These are phyloP conservation scores for Scaeva pyrastri DNA, from an alignment of 2,888 invertebrate species.

Conservation along the genomic window DNA sequence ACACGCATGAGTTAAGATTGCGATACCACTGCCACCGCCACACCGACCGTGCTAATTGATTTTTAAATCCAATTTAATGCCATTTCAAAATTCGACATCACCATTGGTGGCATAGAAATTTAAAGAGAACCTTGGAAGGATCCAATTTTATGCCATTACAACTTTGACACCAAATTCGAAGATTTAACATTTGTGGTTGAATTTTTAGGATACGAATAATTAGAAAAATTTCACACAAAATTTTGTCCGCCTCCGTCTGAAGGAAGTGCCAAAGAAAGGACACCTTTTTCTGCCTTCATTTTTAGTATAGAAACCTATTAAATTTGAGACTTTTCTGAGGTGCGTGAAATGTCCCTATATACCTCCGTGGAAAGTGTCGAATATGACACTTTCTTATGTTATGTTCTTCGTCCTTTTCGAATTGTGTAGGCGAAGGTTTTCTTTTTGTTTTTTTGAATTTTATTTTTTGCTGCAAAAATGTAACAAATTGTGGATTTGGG, in stretches of 20 bases:
- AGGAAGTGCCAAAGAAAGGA: slow-evolving; percentile 70
- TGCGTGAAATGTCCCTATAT: slow-evolving; percentile 60
- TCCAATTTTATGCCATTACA: slow-evolving; percentile 65
- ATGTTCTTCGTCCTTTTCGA: slow-evolving; percentile 1
- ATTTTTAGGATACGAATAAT: slow-evolving; percentile 60
- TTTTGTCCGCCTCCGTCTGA: slow-evolving; percentile 42
- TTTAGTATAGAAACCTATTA: slow-evolving; percentile 52
- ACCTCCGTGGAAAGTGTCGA: slow-evolving; percentile 61
- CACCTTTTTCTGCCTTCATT: slow-evolving; percentile 50
- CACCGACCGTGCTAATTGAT: slow-evolving; percentile 61
- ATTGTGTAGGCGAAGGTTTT: slow-evolving; percentile 50
- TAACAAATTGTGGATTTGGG: slow-evolving; percentile 60
- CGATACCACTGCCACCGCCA: slow-evolving; percentile 56
- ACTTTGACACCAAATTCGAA: not conserved
- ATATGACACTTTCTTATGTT: slow-evolving; percentile 67
- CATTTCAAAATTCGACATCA: slow-evolving; percentile 27
- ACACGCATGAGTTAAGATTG: slow-evolving; percentile 35
- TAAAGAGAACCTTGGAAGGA: not conserved
- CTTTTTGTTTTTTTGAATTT: slow-evolving; percentile 1
- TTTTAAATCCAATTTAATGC: slow-evolving; percentile 69
- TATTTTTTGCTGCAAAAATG: slow-evolving; percentile 43
- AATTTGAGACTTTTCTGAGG: slow-evolving; percentile 73
- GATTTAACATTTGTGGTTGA: not conserved
- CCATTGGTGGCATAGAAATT: not conserved
- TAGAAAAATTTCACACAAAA: slow-evolving; percentile 68